phyloP scores from a whole-genome alignment of 2,113 vertebrate genomes.

The Corythornis madagascariensis region DNA sequence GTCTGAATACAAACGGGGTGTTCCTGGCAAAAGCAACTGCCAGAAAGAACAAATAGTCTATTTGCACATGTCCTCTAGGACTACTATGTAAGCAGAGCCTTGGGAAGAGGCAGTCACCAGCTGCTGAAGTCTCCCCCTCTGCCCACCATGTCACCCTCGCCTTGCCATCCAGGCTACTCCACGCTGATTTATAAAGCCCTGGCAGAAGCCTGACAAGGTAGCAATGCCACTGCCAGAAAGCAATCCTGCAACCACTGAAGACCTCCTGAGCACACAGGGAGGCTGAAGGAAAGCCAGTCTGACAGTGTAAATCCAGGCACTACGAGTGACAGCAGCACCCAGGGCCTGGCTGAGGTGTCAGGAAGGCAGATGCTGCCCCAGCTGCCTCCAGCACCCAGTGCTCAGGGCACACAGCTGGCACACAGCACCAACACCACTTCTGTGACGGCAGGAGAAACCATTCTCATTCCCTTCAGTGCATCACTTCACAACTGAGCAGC shows the following conservation, averaged over 20 bases:
- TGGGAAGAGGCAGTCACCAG: not conserved
- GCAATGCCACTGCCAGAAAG: not conserved
- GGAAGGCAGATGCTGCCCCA: not conserved
- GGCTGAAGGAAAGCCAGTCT: not conserved
- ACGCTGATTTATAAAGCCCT: not conserved
- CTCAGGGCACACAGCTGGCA: not conserved
- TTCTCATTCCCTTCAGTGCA: not conserved
- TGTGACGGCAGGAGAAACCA: accelerated
- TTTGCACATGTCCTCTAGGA: not conserved
- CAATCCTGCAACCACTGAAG: not conserved
- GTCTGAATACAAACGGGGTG: not conserved
- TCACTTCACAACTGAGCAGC: not conserved
- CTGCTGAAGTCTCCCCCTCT: not conserved
- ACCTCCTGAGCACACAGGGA: not conserved
- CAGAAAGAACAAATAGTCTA: not conserved
- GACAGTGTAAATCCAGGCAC: not conserved
- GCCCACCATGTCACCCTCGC: not conserved
- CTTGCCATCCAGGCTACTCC: not conserved
- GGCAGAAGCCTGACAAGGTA: not conserved
- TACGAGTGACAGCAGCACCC: accelerated
- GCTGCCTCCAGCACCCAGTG: not conserved
- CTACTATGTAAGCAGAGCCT: not conserved
- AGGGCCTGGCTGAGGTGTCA: not conserved
- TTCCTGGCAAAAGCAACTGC: not conserved
- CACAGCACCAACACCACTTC: not conserved